Conservation (phyloP, 2,888 invertebrate genomes). For the Limnephilus marmoratus region DNA sequence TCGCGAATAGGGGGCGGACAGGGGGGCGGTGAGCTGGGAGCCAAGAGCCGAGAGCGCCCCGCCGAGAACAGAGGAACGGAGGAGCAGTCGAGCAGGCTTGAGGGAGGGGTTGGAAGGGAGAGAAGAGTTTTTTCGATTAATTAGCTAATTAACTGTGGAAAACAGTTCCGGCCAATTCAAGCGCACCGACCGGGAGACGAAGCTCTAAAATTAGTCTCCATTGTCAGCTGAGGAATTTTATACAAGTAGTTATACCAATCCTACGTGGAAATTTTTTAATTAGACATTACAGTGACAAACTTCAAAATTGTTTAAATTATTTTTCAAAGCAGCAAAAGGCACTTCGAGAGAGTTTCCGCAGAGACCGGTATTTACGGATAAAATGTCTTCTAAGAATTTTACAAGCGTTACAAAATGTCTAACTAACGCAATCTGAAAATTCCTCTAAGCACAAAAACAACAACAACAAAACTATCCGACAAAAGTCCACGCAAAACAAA, state of each 20-base stretch:
- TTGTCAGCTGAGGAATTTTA: slow-evolving; percentile 5
- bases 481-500: not conserved
- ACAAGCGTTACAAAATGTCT: not conserved
- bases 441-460: not conserved
- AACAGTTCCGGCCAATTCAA: slow-evolving; percentile 48
- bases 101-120: not conserved
- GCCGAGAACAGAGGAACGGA: not conserved
- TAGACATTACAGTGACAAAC: not conserved
- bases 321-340: not conserved
- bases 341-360: not conserved
- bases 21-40: not conserved
- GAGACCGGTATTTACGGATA: not conserved
- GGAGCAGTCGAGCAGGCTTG: not conserved
- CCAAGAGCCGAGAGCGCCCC: not conserved
- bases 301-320: not conserved
- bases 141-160: slow-evolving; percentile 57
- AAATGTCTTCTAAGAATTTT: not conserved
- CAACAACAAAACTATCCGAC: not conserved
- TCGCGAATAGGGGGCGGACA: not conserved
- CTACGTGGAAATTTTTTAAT: not conserved
- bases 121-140: slow-evolving; percentile 55
- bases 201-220: slow-evolving; percentile 43
- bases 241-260: not conserved
- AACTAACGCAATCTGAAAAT: not conserved
- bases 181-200: slow-evolving; percentile 43